Base-by-base conservation (phyloP, 1,140 invertebrate species). In the Drosophila melanogaster region DNA sequence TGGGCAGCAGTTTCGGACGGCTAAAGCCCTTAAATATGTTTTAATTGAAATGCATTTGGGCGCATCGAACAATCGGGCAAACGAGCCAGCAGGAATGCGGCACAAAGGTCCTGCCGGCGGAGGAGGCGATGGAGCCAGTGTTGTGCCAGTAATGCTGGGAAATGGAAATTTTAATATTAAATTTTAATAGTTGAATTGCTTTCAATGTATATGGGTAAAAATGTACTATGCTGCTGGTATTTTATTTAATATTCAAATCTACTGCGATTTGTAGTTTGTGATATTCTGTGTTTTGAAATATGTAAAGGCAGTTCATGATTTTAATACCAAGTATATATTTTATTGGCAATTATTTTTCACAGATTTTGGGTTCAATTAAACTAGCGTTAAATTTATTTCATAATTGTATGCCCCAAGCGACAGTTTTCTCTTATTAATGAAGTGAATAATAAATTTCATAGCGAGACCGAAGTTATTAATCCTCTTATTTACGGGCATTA, bases 11-110 rank as follows among this genome's bases (percentile, higher is more conserved):
- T 22, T 46, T 26, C 59, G 47, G 43, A 58, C 49, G 38, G 58
- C 44, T 65, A 69, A 60, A 60, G 66, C 66, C 50, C 62, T 87
- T 83, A 87, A 87, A 87, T 84, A 84, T 77, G 84, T 71, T 79
- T 81, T 87, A 87, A 87, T 89, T 87, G 84, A 79, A 87, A 84
- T 89, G 84, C 84, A 89, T 79, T 89, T 89, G 76, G 79, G 62
- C 76, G 72, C 66, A 83, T 15, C 50, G 64, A 53, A 75, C 70
- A 76, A 72, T 71, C 22, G 58, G 60, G 37, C 59, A 62, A 70
- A 46, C 56, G 72, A 54, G 47, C 67, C 46, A 61, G 43, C 57
- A 61, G 41, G 66, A 56, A 55, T 65, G 58, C 17, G 59, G 43
- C 44, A 61, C 69, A 80, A 62, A 70, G 60, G 64, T 33, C 37